Evolutionary conservation across 30 jellyfish, hydroid and myxozoan genomes (phyloP).

Genomic region (Aurelia aurita): DNA sequence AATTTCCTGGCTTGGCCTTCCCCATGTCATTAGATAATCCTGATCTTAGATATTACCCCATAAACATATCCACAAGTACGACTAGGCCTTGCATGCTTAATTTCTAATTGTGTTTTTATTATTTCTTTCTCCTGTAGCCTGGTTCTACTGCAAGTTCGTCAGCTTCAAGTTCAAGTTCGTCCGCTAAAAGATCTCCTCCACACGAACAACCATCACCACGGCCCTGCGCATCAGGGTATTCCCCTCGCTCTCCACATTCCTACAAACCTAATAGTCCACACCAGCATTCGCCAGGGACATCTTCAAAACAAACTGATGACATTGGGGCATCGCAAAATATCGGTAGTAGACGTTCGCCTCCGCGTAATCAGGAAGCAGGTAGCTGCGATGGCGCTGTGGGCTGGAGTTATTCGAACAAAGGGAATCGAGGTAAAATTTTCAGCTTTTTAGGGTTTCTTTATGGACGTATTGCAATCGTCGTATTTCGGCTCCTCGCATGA

Average conservation of each 20-base stretch:
- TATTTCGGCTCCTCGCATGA: no score
- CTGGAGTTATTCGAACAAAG: constrained; percentile 5
- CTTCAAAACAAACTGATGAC: constrained; percentile 28
- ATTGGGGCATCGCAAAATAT: constrained; percentile 7
- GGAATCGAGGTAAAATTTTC: not conserved
- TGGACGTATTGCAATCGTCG: no score
- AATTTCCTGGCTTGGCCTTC: no score
- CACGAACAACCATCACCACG: constrained; percentile 74
- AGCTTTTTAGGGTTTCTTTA: no score
- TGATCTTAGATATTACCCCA: no score
- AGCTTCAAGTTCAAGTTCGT: constrained; percentile 82
- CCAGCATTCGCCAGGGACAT: constrained; percentile 54
- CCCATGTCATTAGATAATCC: no score
- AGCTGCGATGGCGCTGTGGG: constrained; percentile 54
- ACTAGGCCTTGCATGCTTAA: not conserved
- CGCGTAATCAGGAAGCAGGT: constrained; percentile 47
- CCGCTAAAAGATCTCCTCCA: constrained; percentile 85
- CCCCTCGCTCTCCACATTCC: constrained; percentile 68
- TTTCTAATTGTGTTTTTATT: not conserved
- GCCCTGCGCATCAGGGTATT: constrained; percentile 72
- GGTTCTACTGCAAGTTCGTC: constrained; percentile 84
- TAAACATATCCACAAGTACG: no score
- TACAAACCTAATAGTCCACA: constrained; percentile 47
- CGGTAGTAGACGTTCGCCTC: constrained; percentile 19
- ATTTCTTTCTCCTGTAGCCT: constrained; percentile 28